Evolutionary conservation across 1,140 invertebrate species (phyloP).

Genomic region (Eciton burchellii): DNA sequence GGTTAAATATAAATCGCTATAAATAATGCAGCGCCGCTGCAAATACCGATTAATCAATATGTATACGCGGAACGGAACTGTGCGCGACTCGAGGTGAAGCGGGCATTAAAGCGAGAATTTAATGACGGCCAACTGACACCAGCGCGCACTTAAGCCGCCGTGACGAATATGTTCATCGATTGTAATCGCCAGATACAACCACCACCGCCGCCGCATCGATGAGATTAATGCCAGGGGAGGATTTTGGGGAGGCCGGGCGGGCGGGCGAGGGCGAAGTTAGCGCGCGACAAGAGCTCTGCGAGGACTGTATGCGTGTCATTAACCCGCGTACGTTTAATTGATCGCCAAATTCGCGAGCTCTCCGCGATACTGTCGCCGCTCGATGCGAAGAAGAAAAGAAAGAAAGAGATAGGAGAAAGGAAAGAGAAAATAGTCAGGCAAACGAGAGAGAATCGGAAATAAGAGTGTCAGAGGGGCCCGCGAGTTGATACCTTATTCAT

Average conservation of each 20-base stretch:
- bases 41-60: conserved; percentile 42
- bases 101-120: conserved; percentile 44
- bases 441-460: conserved; percentile 3
- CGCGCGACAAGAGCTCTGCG: background rate
- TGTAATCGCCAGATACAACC: conserved; percentile 49
- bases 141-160: conserved; percentile 48
- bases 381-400: background rate
- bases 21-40: conserved; percentile 47
- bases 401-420: background rate
- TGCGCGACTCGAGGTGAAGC: conserved; percentile 3
- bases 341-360: background rate
- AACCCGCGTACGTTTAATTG: conserved; percentile 32
- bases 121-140: conserved; percentile 41
- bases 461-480: background rate
- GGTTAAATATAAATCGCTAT: conserved; percentile 50
- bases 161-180: conserved; percentile 58
- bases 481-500: background rate
- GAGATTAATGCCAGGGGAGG: conserved; percentile 69
- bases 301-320: conserved; percentile 23
- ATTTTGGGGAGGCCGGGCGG: conserved; percentile 35
- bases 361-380: background rate
- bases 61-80: background rate
- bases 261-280: conserved; percentile 14
- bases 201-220: conserved; percentile 24
- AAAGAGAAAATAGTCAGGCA: no score